Evolutionary conservation across 2,888 invertebrate genomes (phyloP).

Genomic region (Rotaria magnacalcarata): DNA sequence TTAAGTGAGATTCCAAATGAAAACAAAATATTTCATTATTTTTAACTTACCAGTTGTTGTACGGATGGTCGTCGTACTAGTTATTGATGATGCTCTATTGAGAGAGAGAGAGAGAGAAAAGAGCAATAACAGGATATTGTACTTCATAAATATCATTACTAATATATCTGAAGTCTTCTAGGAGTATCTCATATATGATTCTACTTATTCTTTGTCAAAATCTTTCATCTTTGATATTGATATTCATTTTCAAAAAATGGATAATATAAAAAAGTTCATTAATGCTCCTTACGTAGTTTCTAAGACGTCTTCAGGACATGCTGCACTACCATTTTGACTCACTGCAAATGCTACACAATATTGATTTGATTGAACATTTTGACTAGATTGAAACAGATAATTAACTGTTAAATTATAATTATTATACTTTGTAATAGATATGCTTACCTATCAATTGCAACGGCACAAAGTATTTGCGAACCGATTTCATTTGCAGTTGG

Average conservation of each 20-base stretch:
- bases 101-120: background rate
- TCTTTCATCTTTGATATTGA: too few relatives aligned
- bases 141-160: too few relatives aligned
- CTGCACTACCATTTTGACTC: background rate
- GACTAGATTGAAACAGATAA: background rate
- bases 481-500: background rate
- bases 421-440: too few relatives aligned
- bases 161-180: too few relatives aligned
- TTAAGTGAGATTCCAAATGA: background rate
- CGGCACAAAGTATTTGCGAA: conserved; percentile 3
- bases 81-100: background rate
- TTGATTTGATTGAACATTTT: background rate
- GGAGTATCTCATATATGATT: too few relatives aligned
- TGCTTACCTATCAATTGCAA: background rate
- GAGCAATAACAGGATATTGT: background rate
- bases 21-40: background rate
- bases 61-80: background rate
- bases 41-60: background rate
- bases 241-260: background rate
- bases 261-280: background rate
- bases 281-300: background rate
- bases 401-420: too few relatives aligned
- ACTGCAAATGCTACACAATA: background rate
- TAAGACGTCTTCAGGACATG: background rate
- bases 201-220: too few relatives aligned